Evolutionary conservation across 2,113 vertebrate genomes (phyloP), one percentile per base, ranked within the genome.

Genomic region (Neolamprologus kungweensis): DNA sequence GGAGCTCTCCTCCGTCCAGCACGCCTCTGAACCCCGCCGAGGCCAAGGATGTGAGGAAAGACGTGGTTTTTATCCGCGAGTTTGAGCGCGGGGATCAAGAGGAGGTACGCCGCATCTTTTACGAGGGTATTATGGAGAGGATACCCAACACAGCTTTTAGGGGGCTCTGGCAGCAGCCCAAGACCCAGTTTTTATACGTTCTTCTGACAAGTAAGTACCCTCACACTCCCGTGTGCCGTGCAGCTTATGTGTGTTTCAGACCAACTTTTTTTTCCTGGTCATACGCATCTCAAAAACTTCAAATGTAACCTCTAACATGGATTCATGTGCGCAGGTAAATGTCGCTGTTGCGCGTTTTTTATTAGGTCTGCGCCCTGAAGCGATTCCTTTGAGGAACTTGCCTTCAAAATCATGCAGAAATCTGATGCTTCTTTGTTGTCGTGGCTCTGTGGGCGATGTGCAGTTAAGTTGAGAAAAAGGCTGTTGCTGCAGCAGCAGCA

Each of bases 71-170:
- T 89, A 99, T 99, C 95, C 97, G 98, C 68, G 97, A 98, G 94
- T 98, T 98, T 93, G 97, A 98, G 91, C 96, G 96, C 87, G 96
- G 94, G 6, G 98, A 99, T 88, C 96, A 97, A 51, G 97, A 97
- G 88, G 97, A 96, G 94, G 98, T 97, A 93, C 97, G 97, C 84
- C 98, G 98, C 93, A 99, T 99, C 93, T 99, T 99, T 93, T 97
- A 97, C 92, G 98, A 99, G 90, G 98, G 98, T 68, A 99, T 99
- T 93, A 96, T 98, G 97, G 98, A 99, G 95, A 95, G 98, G 95
- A 98, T 99, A 93, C 98, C 98, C 88, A 99, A 98, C 95, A 97
- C 98, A 45, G 98, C 98, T 63, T 98, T 99, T 85, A 95, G 98
- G 85, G 98, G 97, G 89, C 95, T 99, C 90, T 95, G 95, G 83